Evolutionary conservation across 2,888 invertebrate species (phyloP).

Genomic region (Acrobeloides nanus): DNA sequence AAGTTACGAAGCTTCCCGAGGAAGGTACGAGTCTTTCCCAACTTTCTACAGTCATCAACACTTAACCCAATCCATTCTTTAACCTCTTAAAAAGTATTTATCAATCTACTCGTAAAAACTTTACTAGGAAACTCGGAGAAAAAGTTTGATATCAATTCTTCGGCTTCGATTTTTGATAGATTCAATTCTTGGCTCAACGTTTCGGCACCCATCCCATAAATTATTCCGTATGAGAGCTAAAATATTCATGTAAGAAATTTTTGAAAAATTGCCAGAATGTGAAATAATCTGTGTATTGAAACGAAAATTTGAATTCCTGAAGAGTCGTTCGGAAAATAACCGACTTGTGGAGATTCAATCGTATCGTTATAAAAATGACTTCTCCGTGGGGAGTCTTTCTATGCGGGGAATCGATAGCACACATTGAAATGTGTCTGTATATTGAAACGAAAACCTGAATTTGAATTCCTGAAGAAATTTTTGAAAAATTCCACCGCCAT

Average conservation of each 20-base stretch:
- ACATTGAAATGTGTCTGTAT: too few species aligned
- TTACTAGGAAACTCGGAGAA: conserved; percentile 71
- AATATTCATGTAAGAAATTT: conserved; percentile 1
- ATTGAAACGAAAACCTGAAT: too few species aligned
- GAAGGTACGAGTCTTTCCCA: conserved; percentile 77
- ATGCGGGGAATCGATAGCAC: too few species aligned
- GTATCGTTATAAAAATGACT: too few species aligned
- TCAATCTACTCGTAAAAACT: conserved; percentile 4
- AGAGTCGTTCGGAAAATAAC: too few species aligned
- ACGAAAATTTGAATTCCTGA: too few species aligned
- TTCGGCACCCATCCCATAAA: conserved; percentile 88
- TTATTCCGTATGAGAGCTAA: conserved; percentile 86
- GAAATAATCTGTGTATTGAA: too few species aligned
- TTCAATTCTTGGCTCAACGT: conserved; percentile 72
- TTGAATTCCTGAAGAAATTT: too few species aligned
- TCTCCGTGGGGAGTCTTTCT: too few species aligned
- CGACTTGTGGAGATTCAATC: too few species aligned
- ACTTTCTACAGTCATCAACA: conserved; percentile 63
- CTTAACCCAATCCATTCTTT: conserved; percentile 63
- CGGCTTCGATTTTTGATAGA: conserved; percentile 72
- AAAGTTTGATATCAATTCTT: conserved; percentile 62
- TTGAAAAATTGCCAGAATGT: too few species aligned
- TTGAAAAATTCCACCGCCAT: too few species aligned
- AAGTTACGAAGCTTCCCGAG: conserved; percentile 72
- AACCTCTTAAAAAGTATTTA: conserved; percentile 57